phyloP scores from a whole-genome alignment of 1,140 invertebrate genomes.

The Drosophila auraria region DNA sequence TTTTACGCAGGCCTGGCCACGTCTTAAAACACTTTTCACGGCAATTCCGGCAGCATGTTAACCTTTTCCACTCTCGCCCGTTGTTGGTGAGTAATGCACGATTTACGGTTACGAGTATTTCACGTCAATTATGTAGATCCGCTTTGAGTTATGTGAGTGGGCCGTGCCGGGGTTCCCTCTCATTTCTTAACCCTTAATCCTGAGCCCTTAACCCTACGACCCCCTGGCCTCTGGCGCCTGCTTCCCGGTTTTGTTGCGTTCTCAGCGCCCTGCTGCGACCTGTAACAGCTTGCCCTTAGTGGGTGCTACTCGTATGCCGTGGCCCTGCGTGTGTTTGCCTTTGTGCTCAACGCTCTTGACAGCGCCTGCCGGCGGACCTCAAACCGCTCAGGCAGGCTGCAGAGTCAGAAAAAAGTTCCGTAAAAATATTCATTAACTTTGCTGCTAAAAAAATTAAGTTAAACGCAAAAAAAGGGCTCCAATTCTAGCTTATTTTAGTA shows the following conservation, averaged over 20 bases:
- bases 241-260: constrained; percentile 26
- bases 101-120: constrained; percentile 72
- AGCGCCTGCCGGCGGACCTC: constrained; percentile 30
- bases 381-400: constrained; percentile 10
- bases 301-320: constrained; percentile 11
- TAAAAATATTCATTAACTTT: background rate
- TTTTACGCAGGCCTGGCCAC: constrained; percentile 55
- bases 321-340: constrained; percentile 26
- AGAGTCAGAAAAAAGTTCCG: constrained; percentile 12
- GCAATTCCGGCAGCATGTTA: constrained; percentile 62
- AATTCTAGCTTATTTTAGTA: too few species aligned
- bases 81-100: constrained; percentile 54
- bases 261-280: constrained; percentile 35
- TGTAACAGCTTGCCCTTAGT: constrained; percentile 60
- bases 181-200: constrained; percentile 1
- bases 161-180: constrained; percentile 26
- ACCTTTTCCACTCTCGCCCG: constrained; percentile 26
- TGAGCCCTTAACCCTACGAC: constrained; percentile 3
- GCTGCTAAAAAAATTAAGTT: too few species aligned
- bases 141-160: constrained; percentile 76
- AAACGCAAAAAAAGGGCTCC: too few species aligned
- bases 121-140: constrained; percentile 80
- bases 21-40: constrained; percentile 56
- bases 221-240: constrained; percentile 21
- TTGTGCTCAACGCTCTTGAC: constrained; percentile 48